Percentiles rank a stretch among this genome's conserved stretches.
These are phyloP conservation scores for Lepidurus couesii DNA, from an alignment of 1,140 invertebrate species.

Conservation along the genomic window DNA sequence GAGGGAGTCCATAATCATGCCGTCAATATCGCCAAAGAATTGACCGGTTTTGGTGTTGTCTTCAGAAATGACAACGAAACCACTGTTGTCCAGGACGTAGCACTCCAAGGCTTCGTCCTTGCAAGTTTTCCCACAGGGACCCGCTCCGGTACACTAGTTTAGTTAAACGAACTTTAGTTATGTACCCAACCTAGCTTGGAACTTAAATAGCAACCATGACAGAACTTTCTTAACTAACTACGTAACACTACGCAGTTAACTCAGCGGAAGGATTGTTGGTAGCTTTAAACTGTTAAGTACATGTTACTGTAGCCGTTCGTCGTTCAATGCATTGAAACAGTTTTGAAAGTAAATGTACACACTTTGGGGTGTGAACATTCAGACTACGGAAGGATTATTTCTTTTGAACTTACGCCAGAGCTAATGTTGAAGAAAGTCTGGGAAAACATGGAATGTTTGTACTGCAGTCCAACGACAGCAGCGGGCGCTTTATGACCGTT, in stretches of 20 bases:
- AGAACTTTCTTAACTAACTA: too few relatives aligned
- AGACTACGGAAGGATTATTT: not conserved
- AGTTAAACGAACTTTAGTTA: not conserved
- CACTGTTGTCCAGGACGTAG: conserved; percentile 86
- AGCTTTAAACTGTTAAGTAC: too few relatives aligned
- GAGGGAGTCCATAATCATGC: conserved; percentile 88
- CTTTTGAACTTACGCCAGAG: conserved; percentile 58
- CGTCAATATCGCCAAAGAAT: conserved; percentile 89
- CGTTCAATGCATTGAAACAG: conserved; percentile 22
- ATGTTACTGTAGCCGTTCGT: too few relatives aligned
- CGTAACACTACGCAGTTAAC: too few relatives aligned
- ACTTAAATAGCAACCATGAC: too few relatives aligned
- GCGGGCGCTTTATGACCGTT: conserved; percentile 76
- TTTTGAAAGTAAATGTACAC: not conserved
- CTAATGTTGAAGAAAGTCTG: conserved; percentile 80
- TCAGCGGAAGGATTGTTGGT: too few relatives aligned
- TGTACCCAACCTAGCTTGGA: too few relatives aligned
- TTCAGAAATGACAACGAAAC: conserved; percentile 87
- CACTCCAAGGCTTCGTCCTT: conserved; percentile 80
- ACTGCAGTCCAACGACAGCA: conserved; percentile 82
- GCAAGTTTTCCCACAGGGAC: conserved; percentile 71
- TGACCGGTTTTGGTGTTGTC: conserved; percentile 68
- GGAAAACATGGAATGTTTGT: conserved; percentile 69
- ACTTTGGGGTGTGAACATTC: not conserved
- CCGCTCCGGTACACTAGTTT: conserved; percentile 60